Base-by-base conservation (phyloP, 2,888 invertebrate genomes). In the Tanaodytes sp. region DNA sequence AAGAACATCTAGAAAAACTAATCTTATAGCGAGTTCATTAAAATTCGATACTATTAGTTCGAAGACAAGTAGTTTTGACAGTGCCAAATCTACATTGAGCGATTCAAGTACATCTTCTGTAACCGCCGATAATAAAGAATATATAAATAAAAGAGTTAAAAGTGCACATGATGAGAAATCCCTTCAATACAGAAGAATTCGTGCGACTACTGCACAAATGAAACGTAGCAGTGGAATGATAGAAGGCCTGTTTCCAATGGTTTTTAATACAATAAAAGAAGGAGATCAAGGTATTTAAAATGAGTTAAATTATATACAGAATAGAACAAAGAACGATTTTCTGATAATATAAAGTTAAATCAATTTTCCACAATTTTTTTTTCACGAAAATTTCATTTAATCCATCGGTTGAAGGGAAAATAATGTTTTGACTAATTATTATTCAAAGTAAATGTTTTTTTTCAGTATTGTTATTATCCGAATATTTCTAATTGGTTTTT, bases 241-340 rank as follows among this genome's bases (percentile, higher is more conserved):
- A 27, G 5, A 4, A n/a, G 75, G 82, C 86, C 40, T n/a, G n/a
- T n/a, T n/a, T 86, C 90, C 75, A 0, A 88, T 88, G 5, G 48
- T 63, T 39, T 86, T 87, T 73, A 78, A 87, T 39, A 85, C 88
- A 55, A 84, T 88, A 52, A 91, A 90, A 80, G 91, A 92, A 78
- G 87, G 91, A 76, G 92, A 92, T 81, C 91, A 92, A 88, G 91
- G 91, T 90, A 49, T n/a, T n/a, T n/a, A n/a, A n/a, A n/a, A n/a
- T n/a, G n/a, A n/a, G n/a, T n/a, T n/a, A n/a, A n/a, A n/a, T n/a
- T n/a, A n/a, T n/a, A n/a, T n/a, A n/a, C n/a, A n/a, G n/a, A n/a
- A n/a, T n/a, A n/a, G n/a, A n/a, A n/a, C n/a, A n/a, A n/a, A n/a
- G n/a, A n/a, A n/a, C n/a, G n/a, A n/a, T n/a, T n/a, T n/a, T n/a